Evolutionary conservation across 2,113 vertebrate genomes (phyloP).

Genomic region (Euleptes europaea): DNA sequence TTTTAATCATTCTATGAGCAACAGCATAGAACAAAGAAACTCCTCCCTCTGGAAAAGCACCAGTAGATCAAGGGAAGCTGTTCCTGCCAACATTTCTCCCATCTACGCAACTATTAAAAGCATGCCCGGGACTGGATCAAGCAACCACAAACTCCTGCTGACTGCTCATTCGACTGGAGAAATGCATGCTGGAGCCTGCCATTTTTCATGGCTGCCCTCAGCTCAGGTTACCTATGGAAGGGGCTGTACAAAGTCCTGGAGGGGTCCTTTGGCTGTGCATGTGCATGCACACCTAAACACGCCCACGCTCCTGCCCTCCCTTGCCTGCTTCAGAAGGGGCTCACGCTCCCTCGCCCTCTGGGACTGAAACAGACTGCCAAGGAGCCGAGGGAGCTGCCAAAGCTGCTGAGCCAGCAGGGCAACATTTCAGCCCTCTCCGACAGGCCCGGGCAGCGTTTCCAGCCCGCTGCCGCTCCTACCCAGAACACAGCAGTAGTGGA

Average conservation of each 20-base stretch:
- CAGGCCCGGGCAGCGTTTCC: slow-evolving; percentile 43
- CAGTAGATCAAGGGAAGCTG: not conserved
- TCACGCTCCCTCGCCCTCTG: not conserved
- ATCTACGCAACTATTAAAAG: not conserved
- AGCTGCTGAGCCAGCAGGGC: slow-evolving; percentile 63
- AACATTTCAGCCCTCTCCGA: slow-evolving; percentile 45
- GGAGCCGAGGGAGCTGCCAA: not conserved
- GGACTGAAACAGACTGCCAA: slow-evolving; percentile 38
- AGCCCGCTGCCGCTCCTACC: not conserved
- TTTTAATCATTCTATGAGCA: not conserved
- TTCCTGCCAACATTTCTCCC: not conserved
- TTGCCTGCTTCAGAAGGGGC: fast-evolving
- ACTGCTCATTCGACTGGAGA: not conserved
- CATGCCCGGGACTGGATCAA: not conserved
- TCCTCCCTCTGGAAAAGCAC: not conserved
- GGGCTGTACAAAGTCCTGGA: not conserved
- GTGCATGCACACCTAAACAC: not conserved
- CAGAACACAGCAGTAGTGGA: not conserved
- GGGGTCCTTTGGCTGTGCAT: fast-evolving
- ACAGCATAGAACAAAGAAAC: not conserved
- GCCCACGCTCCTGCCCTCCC: fast-evolving
- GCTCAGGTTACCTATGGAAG: fast-evolving
- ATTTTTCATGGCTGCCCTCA: not conserved
- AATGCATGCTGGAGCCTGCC: not conserved
- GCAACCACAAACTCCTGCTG: not conserved